phyloP scores from a whole-genome alignment of 2,113 vertebrate genomes.

The Austrofundulus limnaeus region DNA sequence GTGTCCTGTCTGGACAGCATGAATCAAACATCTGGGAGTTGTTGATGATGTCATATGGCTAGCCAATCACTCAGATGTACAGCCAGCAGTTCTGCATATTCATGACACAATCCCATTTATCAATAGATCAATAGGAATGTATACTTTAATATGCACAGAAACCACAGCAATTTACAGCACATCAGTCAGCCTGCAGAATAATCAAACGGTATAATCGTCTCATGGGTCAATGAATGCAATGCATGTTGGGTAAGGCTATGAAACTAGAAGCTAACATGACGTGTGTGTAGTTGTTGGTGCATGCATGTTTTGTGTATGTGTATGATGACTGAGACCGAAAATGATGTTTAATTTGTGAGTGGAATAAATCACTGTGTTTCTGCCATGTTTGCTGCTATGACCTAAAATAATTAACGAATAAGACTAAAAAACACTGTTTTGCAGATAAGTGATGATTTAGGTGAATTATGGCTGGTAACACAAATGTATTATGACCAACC shows the following conservation, averaged over 20 bases:
- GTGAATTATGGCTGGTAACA: too few species aligned
- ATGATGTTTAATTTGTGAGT: not conserved
- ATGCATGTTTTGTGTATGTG: not conserved
- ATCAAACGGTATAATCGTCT: slow-evolving; percentile 38
- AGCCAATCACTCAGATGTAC: slow-evolving; percentile 20
- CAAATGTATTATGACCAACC: too few species aligned
- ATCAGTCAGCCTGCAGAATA: slow-evolving; percentile 57
- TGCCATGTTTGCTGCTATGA: too few species aligned
- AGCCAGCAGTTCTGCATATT: slow-evolving; percentile 48
- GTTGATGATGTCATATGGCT: slow-evolving; percentile 47
- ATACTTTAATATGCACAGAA: slow-evolving; percentile 57
- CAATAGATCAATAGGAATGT: slow-evolving; percentile 55
- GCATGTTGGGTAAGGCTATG: slow-evolving; percentile 34
- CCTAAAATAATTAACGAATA: too few species aligned
- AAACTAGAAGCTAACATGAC: slow-evolving; percentile 50
- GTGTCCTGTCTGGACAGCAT: slow-evolving; percentile 42
- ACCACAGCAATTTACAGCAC: slow-evolving; percentile 24
- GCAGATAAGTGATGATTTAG: too few species aligned
- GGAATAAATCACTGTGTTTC: too few species aligned
- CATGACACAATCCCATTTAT: slow-evolving; percentile 47
- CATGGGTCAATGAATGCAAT: slow-evolving; percentile 34
- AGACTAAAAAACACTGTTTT: too few species aligned
- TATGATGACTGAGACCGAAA: not conserved
- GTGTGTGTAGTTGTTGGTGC: not conserved
- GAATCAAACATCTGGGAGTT: slow-evolving; percentile 40